Conservation (phyloP, 2,888 invertebrate genomes). For the Campoletis raptor region DNA sequence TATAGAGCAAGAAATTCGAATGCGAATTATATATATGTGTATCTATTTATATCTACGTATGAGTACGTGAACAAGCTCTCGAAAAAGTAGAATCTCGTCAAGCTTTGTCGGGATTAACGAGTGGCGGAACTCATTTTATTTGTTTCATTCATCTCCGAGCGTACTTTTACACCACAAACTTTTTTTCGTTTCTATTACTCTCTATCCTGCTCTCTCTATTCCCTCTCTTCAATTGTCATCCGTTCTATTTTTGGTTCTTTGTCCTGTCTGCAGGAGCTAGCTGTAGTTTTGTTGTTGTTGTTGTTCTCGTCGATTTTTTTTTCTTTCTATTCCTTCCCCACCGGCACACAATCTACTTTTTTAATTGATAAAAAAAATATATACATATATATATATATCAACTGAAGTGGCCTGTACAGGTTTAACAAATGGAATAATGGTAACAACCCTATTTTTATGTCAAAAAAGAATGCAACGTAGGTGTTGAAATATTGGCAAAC, state of each 20-base stretch:
- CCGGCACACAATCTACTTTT: slow-evolving; percentile 26
- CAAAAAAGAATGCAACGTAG: not conserved
- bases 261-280: slow-evolving; percentile 29
- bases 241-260: slow-evolving; percentile 55
- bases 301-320: slow-evolving; percentile 5
- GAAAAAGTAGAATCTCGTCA: slow-evolving; percentile 56
- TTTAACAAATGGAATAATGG: not conserved
- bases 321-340: not conserved
- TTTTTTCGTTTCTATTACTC: slow-evolving; percentile 36
- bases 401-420: not conserved
- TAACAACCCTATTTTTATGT: not conserved
- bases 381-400: not conserved
- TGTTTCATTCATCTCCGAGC: slow-evolving; percentile 44
- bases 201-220: slow-evolving; percentile 1
- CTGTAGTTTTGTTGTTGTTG: slow-evolving; percentile 5
- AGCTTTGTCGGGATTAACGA: slow-evolving; percentile 61
- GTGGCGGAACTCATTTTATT: slow-evolving; percentile 58
- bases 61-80: slow-evolving; percentile 10
- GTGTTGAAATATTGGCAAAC: not conserved
- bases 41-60: not conserved
- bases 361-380: slow-evolving; percentile 38
- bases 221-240: slow-evolving; percentile 18
- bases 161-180: slow-evolving; percentile 45
- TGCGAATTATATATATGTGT: not conserved
- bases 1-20: slow-evolving; percentile 30